Percentiles rank a stretch among this genome's conserved stretches.
These are phyloP conservation scores for Pterois miles DNA, from an alignment of 2,797 vertebrate species.

Conservation along the genomic window DNA sequence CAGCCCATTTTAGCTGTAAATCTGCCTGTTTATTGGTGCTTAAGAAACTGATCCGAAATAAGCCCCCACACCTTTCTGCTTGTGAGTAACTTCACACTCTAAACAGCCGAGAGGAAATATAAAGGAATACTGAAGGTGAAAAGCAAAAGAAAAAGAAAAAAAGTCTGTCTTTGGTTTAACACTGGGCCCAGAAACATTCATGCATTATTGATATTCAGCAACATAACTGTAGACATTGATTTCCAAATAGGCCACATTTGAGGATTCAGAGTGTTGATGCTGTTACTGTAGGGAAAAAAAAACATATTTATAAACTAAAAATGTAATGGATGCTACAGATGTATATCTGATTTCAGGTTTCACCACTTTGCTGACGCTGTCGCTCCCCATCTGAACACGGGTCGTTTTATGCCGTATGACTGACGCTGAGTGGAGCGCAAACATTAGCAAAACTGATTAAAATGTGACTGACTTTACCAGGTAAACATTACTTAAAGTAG, in stretches of 20 bases:
- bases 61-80: conserved; percentile 13
- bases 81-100: not conserved
- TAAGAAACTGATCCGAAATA: conserved; percentile 37
- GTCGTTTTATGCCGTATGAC: not conserved
- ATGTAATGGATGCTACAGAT: not conserved
- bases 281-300: not conserved
- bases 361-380: not conserved
- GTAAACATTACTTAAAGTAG: conserved; percentile 30
- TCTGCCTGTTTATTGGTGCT: conserved; percentile 23
- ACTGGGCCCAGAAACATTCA: not conserved
- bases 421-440: conserved; percentile 25
- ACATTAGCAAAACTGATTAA: conserved; percentile 45
- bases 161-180: not conserved
- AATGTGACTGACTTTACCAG: conserved; percentile 30
- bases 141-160: not conserved
- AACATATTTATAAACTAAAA: not conserved
- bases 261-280: not conserved
- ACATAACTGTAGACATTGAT: not conserved
- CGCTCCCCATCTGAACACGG: conserved; percentile 4
- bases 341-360: not conserved
- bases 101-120: conserved; percentile 7
- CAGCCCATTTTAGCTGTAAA: conserved; percentile 42
- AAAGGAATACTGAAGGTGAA: not conserved
- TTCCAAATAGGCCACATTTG: not conserved
- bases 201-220: conserved; percentile 14